These are phyloP conservation scores for Cinara cedri DNA, from an alignment of 2,888 invertebrate genomes.

Conservation along the genomic window DNA sequence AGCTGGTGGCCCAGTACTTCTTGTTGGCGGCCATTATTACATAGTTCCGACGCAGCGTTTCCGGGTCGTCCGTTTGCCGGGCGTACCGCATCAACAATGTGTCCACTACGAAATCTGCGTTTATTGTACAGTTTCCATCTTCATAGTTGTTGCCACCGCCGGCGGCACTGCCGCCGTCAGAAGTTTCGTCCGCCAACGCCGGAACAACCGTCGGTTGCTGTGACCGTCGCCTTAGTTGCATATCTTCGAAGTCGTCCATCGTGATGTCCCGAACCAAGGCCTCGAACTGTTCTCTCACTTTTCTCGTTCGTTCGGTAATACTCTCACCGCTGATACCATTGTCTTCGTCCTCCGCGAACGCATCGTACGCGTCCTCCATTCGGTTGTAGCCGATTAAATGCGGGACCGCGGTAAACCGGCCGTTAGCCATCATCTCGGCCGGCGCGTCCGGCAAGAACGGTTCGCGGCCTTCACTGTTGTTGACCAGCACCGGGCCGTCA, in stretches of 20 bases:
- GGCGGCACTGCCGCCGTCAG: neutral
- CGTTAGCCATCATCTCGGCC: constrained; percentile 58
- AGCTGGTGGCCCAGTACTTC: constrained; percentile 75
- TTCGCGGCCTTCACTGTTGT: constrained; percentile 68
- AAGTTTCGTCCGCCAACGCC: neutral
- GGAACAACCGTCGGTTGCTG: neutral
- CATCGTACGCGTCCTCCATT: constrained; percentile 78
- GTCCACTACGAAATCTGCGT: constrained; percentile 66
- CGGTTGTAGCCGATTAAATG: constrained; percentile 79
- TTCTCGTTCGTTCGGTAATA: too few species aligned
- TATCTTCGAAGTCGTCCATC: constrained; percentile 59
- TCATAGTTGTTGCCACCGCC: neutral
- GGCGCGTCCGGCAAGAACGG: constrained; percentile 74
- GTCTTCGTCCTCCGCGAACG: constrained; percentile 60
- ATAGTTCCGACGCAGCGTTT: constrained; percentile 70
- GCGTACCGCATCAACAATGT: constrained; percentile 79
- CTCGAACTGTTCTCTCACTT: constrained; percentile 69
- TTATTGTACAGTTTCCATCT: constrained; percentile 63
- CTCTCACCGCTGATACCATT: constrained; percentile 63
- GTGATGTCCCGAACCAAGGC: constrained; percentile 65
- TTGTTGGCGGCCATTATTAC: constrained; percentile 78
- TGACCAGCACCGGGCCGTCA: constrained; percentile 70
- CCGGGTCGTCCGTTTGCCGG: constrained; percentile 70
- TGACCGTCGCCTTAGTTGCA: constrained; percentile 59
- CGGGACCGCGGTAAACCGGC: constrained; percentile 66